A percentile compares a stretch with the other conserved stretches of the same genome.
phyloP scores from a whole-genome alignment of 2,888 invertebrate genomes.

The Opisthograptis luteolata region DNA sequence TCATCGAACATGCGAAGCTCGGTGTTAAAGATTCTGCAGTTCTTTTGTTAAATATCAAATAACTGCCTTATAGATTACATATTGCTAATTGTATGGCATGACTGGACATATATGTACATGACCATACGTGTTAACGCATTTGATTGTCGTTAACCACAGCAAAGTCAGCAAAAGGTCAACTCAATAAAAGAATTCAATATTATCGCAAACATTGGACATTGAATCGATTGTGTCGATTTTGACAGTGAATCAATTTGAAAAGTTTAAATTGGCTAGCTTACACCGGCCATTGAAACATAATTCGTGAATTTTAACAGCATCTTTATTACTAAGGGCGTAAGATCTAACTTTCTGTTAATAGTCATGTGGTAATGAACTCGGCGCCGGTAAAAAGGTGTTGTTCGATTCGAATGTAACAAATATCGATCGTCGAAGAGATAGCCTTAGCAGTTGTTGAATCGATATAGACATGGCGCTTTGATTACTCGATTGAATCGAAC shows the following conservation, averaged over 20 bases:
- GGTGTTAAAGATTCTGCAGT: neutral
- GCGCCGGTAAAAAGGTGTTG: conserved; percentile 52
- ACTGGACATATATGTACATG: conserved; percentile 45
- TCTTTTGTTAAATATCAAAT: conserved; percentile 4
- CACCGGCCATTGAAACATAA: conserved; percentile 9
- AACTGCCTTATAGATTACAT: conserved; percentile 2
- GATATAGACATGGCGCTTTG: conserved; percentile 81
- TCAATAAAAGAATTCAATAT: conserved; percentile 63
- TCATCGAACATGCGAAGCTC: neutral
- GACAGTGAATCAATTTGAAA: conserved; percentile 78
- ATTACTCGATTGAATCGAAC: conserved; percentile 79
- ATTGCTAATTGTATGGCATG: conserved; percentile 28
- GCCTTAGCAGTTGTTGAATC: conserved; percentile 75
- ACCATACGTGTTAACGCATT: conserved; percentile 54
- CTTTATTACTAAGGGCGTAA: conserved; percentile 18
- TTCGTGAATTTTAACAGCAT: conserved; percentile 10
- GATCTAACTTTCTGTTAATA: conserved; percentile 11
- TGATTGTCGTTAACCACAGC: conserved; percentile 48
- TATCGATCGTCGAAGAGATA: conserved; percentile 78
- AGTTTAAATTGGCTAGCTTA: conserved; percentile 47
- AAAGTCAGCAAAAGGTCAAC: conserved; percentile 59
- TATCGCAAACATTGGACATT: conserved; percentile 74
- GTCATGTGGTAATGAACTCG: conserved; percentile 40
- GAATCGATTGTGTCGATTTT: conserved; percentile 72
- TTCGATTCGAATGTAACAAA: conserved; percentile 73